phyloP scores from a whole-genome alignment of 2,888 invertebrate genomes.

The Trachelus iudaicus region DNA sequence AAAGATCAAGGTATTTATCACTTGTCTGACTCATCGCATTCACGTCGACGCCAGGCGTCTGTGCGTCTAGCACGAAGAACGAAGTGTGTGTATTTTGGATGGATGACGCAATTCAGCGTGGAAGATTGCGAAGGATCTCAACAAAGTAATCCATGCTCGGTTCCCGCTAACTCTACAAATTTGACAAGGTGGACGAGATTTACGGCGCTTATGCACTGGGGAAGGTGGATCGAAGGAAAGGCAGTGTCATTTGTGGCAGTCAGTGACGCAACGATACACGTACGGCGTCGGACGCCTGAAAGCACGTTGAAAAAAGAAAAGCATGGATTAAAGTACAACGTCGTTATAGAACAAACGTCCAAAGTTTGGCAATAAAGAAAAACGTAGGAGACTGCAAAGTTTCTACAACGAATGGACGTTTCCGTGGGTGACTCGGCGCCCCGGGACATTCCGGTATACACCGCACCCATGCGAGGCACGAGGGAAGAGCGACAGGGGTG shows the following conservation, averaged over 20 bases:
- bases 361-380: background rate
- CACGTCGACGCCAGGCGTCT: background rate
- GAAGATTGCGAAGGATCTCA: background rate
- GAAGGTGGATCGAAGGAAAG: background rate
- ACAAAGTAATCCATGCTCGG: background rate
- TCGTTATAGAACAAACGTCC: background rate
- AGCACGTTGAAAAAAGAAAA: background rate
- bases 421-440: slow-evolving; percentile 20
- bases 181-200: too few relatives aligned
- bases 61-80: background rate
- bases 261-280: slow-evolving; percentile 29
- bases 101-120: background rate
- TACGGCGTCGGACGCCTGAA: slow-evolving; percentile 9
- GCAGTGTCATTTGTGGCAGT: background rate
- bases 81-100: background rate
- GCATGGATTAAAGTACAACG: slow-evolving; percentile 11
- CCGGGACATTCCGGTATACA: background rate
- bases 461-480: slow-evolving; percentile 12
- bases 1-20: background rate
- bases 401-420: background rate
- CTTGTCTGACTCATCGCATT: background rate
- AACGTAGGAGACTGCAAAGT: background rate
- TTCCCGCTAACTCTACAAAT: background rate
- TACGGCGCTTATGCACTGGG: background rate
- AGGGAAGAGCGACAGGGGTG: background rate